Evolutionary conservation across 1,140 invertebrate species (phyloP), one percentile per base, ranked within the genome.

Genomic region (Rhyzopertha dominica): DNA sequence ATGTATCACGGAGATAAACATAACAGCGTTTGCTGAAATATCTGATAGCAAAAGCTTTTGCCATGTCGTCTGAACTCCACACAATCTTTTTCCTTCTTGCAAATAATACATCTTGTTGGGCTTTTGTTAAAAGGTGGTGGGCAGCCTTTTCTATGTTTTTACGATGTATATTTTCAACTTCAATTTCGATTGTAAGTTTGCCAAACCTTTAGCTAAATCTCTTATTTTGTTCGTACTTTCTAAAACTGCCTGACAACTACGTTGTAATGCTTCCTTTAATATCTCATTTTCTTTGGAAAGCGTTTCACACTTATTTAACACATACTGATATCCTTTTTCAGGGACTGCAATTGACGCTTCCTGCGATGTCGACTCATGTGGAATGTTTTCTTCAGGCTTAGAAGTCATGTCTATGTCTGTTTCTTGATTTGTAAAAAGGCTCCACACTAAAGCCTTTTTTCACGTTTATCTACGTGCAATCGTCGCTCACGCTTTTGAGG

Each of bases 11-110:
- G 10, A 50, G 17, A 47, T 44, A 54, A 14, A 49, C 8, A 23
- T 52, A 54, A 28, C 4, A 26, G 12, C 40, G 36, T 42, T 52
- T 51, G 37, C 35, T 52, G 23, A 18, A 45, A 28, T 54, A 54
- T n/a, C 44, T 16, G 10, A 54, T 12, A 26, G 49, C 38, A 38
- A 52, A 52, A 7, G 53, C 49, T 24, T 7, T 34, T 8, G 39
- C 39, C 5, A 36, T 36, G 24, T 44, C 42, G 5, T 44, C 42
- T 8, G 18, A 13, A 7, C 13, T 44, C 42, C 30, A 44, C 17
- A 24, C 36, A 5, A 44, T 32, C 16, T 22, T 44, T 36, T 30
- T 36, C 30, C 31, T 46, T 19, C 3, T 26, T 39, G 12, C 23
- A 5, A 22, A 39, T 4, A 13, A 46, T 14, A 4, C 23, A n/a